Evolutionary conservation across 2,888 invertebrate species (phyloP), one percentile per base, ranked within the genome.

Genomic region (Pocota personata): DNA sequence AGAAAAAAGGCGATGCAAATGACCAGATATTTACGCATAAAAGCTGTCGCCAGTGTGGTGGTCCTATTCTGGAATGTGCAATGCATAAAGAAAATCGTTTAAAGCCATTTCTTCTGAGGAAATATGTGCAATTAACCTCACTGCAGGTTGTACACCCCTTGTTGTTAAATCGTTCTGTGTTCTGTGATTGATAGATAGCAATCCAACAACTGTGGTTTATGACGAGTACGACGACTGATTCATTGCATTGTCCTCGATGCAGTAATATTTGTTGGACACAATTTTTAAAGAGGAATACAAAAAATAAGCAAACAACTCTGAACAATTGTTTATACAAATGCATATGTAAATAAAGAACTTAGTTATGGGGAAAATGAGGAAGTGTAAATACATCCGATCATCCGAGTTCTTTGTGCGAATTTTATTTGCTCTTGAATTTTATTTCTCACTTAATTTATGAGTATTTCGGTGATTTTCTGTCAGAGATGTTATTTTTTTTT

Each of bases 81-180:
- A 21, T 30, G 12, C n/a, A 52, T n/a, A 12, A 27, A 27, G 10
- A 37, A 35, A 66, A 50, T 50, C 14, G 12, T 30, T 46, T 46
- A 14, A 40, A 40, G 40, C 21, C 48, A 21, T 69, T 19, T 43
- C 19, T 69, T 43, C n/a, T 14, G 8, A 30, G 24, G 40, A 73
- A 62, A 73, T 52, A 27, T 32, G 32, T 71, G 52, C 64, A 76
- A 76, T 76, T 76, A 76, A 76, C 75, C 75, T 76, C 64, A 64
- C 75, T 76, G 66, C 75, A 76, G 75, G 75, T 76, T 76, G 73
- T 60, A 7, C 5, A 72, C 72, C 75, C 55, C 64, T 57, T 64
- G 52, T 55, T 66, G 21, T 57, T 35, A 46, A 66, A 35, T 55
- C 24, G 30, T 32, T 57, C 35, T 32, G 69, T 57, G 40, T 55